These are phyloP conservation scores for Syngnathus floridae DNA, from an alignment of 2,113 vertebrate genomes.

Conservation along the genomic window DNA sequence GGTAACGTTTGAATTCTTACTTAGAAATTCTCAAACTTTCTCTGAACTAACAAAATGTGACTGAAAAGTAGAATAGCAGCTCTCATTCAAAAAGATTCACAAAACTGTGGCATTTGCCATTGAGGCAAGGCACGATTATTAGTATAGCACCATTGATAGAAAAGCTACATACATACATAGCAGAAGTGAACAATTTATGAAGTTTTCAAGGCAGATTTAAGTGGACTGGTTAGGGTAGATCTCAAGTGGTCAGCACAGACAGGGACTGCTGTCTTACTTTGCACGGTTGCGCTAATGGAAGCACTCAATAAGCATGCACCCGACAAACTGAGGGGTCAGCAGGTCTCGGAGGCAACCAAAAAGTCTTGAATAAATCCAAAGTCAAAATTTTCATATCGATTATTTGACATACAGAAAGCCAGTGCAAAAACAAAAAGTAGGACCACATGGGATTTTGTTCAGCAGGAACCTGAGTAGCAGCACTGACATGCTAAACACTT, in stretches of 20 bases:
- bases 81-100: not conserved
- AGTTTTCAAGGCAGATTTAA: not conserved
- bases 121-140: not conserved
- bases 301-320: not conserved
- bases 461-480: too few species aligned
- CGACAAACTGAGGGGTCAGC: not conserved
- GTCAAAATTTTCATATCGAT: not conserved
- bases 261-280: not conserved
- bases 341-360: not conserved
- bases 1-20: not conserved
- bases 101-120: not conserved
- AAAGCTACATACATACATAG: not conserved
- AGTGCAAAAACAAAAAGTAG: too few species aligned
- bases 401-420: not conserved
- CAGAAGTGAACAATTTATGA: not conserved
- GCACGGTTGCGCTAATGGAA: not conserved
- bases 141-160: not conserved
- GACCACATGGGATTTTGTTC: too few species aligned
- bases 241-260: not conserved
- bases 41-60: not conserved
- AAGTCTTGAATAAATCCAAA: not conserved
- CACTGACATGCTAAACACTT: too few species aligned
- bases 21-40: not conserved
- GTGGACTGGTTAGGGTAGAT: not conserved
- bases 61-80: not conserved